These are phyloP conservation scores for Oscheius sp. DNA, from an alignment of 2,888 invertebrate species.

Conservation along the genomic window DNA sequence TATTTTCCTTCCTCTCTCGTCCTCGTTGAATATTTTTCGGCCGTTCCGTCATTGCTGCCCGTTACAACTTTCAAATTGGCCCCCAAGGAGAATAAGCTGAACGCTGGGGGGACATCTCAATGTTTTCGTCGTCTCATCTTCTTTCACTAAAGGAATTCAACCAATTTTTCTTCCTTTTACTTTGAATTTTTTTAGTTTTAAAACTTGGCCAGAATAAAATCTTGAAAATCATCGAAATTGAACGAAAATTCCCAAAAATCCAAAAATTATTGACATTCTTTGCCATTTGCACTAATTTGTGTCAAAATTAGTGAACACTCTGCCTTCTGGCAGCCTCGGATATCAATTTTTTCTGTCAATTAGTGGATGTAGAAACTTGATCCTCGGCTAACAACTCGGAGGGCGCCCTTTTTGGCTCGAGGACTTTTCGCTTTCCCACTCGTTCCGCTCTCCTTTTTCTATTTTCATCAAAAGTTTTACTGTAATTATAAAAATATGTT, in stretches of 20 bases:
- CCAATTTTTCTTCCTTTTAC: background rate
- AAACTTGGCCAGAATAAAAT: too few species aligned
- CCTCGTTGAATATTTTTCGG: background rate
- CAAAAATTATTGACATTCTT: background rate
- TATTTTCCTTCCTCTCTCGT: conserved; percentile 2
- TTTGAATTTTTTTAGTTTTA: too few species aligned
- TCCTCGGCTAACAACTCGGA: conserved; percentile 30
- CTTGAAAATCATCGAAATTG: too few species aligned
- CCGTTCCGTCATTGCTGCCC: background rate
- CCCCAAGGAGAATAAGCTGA: conserved; percentile 19
- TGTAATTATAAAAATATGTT: too few species aligned
- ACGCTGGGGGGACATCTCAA: conserved; percentile 14
- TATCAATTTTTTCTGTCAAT: conserved; percentile 34
- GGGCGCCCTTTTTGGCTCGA: background rate
- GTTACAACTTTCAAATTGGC: conserved; percentile 34
- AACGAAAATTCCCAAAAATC: background rate
- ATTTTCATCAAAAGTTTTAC: background rate
- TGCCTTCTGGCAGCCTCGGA: background rate
- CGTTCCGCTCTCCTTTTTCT: background rate
- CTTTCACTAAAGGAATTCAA: background rate
- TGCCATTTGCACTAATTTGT: background rate
- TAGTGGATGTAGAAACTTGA: conserved; percentile 34
- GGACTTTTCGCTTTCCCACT: background rate
- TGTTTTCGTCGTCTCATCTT: conserved; percentile 19
- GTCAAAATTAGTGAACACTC: background rate